Evolutionary conservation across 2,797 vertebrate species (phyloP), one percentile per base, ranked within the genome.

Genomic region (Xenentodon cancila): DNA sequence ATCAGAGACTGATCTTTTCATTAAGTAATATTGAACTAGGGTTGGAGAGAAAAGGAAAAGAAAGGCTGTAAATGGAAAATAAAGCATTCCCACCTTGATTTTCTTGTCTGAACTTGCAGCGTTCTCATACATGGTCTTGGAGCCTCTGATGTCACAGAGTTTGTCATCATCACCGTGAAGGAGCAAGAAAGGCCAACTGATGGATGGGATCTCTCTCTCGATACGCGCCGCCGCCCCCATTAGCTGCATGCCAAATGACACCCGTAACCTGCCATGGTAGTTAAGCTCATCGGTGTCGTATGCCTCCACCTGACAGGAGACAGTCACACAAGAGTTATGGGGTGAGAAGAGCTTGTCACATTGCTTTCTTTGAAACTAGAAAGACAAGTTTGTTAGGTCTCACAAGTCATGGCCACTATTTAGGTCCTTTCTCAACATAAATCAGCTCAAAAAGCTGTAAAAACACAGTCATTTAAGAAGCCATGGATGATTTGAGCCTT

Each of bases 81-180:
- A 19, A 21, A 12, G 9, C 21, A 21, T 12, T 9, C 74, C 68
- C 64, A 99, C 98, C 96, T 97, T 97, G 22, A 99, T 64, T 0
- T 93, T 96, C 83, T 98, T 99, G 92, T 99, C 97, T 20, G 93
- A 82, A 72, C 95, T 97, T n/a, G 79, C 86, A 52, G 94, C 90
- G 0, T 90, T 93, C n/a, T 97, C 94, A 73, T 94, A 89, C 92
- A 99, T 94, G 59, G 96, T 71, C 40, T 92, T 92, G 20, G 98
- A 95, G n/a, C 98, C 98, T 66, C 75, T 88, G 90, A 98, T 95
- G 73, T 98, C 94, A 0, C 96, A 98, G 50, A 99, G 93, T 81
- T 94, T 96, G 91, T 99, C 98, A 0, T 86, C 89, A 0, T 95
- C 95, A 2, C 98, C 97, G 0, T 99, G 98, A 37, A 99, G 93